These are phyloP conservation scores for Isurus oxyrinchus DNA, from an alignment of 2,113 vertebrate species.

Conservation along the genomic window DNA sequence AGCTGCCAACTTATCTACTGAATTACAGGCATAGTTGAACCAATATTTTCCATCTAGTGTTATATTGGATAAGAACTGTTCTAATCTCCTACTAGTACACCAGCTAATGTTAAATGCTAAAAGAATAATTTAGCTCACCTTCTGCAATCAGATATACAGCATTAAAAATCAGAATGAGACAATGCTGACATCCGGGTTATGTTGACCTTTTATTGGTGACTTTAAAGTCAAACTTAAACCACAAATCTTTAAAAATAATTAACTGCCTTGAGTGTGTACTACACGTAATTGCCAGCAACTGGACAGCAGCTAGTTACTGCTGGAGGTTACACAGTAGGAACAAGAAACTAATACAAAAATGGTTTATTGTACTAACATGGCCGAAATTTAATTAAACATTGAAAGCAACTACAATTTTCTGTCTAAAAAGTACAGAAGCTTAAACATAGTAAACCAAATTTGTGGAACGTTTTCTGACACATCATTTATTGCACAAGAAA, in stretches of 20 bases:
- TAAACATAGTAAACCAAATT: neutral
- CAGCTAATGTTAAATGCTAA: neutral
- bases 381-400: neutral
- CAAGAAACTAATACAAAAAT: neutral
- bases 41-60: neutral
- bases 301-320: neutral
- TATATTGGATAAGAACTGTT: neutral
- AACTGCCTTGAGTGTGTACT: neutral
- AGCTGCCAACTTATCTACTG: neutral
- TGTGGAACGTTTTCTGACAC: neutral
- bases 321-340: neutral
- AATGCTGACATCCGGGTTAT: neutral
- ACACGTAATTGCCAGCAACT: neutral
- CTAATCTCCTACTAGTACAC: no score
- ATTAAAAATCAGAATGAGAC: slow-evolving; percentile 4
- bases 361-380: neutral
- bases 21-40: neutral
- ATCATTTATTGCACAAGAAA: neutral
- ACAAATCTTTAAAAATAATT: neutral
- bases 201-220: neutral
- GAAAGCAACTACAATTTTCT: neutral
- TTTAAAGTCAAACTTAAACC: neutral
- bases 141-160: neutral
- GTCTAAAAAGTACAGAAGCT: neutral
- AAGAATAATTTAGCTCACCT: neutral